phyloP scores from a whole-genome alignment of 1,140 invertebrate species.

The Drosophila rhopaloa region DNA sequence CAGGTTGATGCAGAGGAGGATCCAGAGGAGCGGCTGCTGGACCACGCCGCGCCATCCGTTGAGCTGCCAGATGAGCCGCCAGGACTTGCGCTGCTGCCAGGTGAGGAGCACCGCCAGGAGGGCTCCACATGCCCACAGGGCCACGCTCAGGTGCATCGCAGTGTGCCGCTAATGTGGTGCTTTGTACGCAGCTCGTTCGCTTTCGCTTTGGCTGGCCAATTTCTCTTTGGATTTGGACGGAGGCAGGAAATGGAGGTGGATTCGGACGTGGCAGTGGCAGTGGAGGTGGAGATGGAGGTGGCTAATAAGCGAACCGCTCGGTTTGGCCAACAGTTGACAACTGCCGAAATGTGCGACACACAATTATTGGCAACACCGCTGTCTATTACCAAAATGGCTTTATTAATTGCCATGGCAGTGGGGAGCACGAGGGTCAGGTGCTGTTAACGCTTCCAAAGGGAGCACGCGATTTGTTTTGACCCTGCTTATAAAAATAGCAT shows the following conservation, averaged over 20 bases:
- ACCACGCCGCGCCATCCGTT: conserved; percentile 76
- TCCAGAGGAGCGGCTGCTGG: conserved; percentile 75
- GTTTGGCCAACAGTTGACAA: conserved; percentile 27
- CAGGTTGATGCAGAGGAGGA: conserved; percentile 69
- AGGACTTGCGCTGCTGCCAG: conserved; percentile 76
- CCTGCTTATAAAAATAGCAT: not conserved
- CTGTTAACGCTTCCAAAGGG: not conserved
- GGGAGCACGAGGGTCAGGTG: not conserved
- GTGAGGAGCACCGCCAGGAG: conserved; percentile 59
- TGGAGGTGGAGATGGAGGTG: not conserved
- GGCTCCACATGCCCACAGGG: conserved; percentile 65
- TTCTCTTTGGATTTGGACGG: not conserved
- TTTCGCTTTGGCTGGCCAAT: not conserved
- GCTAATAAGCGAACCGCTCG: conserved; percentile 20
- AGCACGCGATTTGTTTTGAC: conserved; percentile 1
- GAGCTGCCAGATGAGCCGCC: conserved; percentile 80
- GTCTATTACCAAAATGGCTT: conserved; percentile 7
- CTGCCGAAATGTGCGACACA: conserved; percentile 26
- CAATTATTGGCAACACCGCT: conserved; percentile 8
- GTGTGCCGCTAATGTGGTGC: conserved; percentile 16
- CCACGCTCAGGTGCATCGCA: conserved; percentile 59
- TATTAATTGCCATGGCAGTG: conserved; percentile 27
- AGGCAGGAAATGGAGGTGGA: too few species aligned
- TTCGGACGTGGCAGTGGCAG: conserved; percentile 1
- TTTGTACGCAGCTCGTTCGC: conserved; percentile 57